Evolutionary conservation across 2,888 invertebrate genomes (phyloP), one percentile per base, ranked within the genome.

Genomic region (Cephonodes hylas): DNA sequence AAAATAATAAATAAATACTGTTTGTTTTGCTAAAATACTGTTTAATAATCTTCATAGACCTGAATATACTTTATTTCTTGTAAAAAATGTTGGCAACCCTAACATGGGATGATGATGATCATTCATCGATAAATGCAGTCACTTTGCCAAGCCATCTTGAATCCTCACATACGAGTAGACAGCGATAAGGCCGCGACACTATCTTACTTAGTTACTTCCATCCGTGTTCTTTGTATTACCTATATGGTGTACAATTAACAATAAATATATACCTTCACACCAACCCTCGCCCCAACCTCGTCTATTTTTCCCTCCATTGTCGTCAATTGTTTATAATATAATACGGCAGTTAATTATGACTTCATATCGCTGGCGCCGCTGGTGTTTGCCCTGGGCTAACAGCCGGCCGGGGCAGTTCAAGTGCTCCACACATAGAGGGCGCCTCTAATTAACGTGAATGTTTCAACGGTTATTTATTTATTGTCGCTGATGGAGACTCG

Each of bases 341-440:
- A 53, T 53, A 53, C 53, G 27, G n/a, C 63, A 60, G 68, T 71
- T 71, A 69, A 73, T 73, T 70, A 73, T 66, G 64, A 64, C 64
- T 65, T 67, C 66, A 66, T 71, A 68, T 64, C 62, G 66, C 60
- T 58, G 56, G 48, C 46, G 62, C 64, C 60, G 63, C 59, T 59
- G 60, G 61, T 72, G 70, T 73, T 73, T 71, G 67, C 66, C 38
- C 42, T 60, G 67, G 63, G 63, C 68, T 66, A 71, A 70, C 69
- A 68, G 18, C 66, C 66, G 15, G 34, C 15, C 38, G 38, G 25
- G 6, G 13, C n/a, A 6, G 34, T 38, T 23, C n/a, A 38, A 42
- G 34, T 22, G 38, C 57, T 58, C 38, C 23, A 38, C 34, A 58
- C 23, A 42, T 20, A 58, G 20, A 57, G 57, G 48, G 34, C 34